Percentiles rank a stretch among this genome's conserved stretches.
phyloP scores from a whole-genome alignment of 1,140 invertebrate genomes.

The Panagrolaimus sp. region DNA sequence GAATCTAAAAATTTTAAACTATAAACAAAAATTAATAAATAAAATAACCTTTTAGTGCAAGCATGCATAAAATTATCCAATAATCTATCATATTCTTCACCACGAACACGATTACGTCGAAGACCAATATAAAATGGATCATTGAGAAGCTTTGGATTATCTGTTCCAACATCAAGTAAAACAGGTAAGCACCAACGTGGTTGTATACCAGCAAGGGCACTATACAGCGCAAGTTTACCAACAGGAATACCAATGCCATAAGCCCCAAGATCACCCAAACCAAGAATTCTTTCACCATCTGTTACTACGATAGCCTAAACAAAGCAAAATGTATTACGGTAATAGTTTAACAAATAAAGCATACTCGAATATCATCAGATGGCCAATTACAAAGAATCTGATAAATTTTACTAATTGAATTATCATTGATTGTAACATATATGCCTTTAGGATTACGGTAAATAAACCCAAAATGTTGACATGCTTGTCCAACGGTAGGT shows the following conservation, averaged over 20 bases:
- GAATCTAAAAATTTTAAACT: conserved; percentile 48
- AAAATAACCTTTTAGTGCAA: conserved; percentile 70
- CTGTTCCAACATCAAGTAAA: conserved; percentile 83
- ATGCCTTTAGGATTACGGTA: conserved; percentile 84
- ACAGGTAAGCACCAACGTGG: conserved; percentile 86
- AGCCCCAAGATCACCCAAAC: conserved; percentile 84
- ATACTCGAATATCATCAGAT: conserved; percentile 72
- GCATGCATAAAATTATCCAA: conserved; percentile 97
- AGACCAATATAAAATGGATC: conserved; percentile 93
- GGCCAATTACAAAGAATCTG: conserved; percentile 71
- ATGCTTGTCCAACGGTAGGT: conserved; percentile 90
- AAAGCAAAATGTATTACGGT: conserved; percentile 12
- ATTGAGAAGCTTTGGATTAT: conserved; percentile 78
- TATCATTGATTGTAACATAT: conserved; percentile 92
- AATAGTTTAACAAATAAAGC: conserved; percentile 52
- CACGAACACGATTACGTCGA: conserved; percentile 75
- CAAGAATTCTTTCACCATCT: conserved; percentile 86
- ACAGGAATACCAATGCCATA: conserved; percentile 93
- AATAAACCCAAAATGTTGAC: conserved; percentile 90
- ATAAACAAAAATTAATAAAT: conserved; percentile 18
- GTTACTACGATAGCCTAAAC: conserved; percentile 81
- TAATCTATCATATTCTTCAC: conserved; percentile 83
- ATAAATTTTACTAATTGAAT: conserved; percentile 67
- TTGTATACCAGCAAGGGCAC: conserved; percentile 83
- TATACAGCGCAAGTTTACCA: conserved; percentile 72